A percentile compares a stretch with the other conserved stretches of the same genome.
Conservation (phyloP, 2,888 invertebrate genomes). For the Aricia artaxerxes region DNA sequence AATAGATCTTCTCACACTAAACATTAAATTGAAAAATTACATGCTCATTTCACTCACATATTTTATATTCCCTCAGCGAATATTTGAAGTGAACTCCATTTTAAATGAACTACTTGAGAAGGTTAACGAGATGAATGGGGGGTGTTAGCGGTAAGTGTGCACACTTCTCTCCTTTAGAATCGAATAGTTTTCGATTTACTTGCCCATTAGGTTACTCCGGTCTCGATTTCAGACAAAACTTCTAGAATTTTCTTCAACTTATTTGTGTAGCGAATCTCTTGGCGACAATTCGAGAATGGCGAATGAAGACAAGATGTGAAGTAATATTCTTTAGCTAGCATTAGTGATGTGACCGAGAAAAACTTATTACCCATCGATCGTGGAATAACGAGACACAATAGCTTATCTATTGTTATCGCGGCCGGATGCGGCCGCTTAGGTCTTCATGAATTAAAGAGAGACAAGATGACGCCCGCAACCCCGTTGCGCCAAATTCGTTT, state of each 20-base stretch:
- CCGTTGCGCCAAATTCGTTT: too few relatives aligned
- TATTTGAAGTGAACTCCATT: neutral
- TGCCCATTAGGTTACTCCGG: neutral
- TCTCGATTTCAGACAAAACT: neutral
- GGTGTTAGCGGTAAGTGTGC: constrained; percentile 7
- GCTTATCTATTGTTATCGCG: too few relatives aligned
- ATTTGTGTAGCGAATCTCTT: neutral
- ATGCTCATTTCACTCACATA: neutral
- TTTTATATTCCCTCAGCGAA: neutral
- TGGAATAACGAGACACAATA: too few relatives aligned
- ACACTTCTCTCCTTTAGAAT: constrained; percentile 22
- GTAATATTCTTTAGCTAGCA: neutral
- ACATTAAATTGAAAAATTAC: neutral
- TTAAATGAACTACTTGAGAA: constrained; percentile 21
- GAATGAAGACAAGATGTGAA: neutral
- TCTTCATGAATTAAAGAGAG: too few relatives aligned
- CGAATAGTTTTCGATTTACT: constrained; percentile 18
- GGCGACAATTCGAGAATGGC: neutral
- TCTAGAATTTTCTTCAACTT: neutral
- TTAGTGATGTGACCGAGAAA: neutral
- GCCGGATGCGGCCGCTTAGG: too few relatives aligned
- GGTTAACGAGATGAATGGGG: constrained; percentile 12
- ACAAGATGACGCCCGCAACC: too few relatives aligned
- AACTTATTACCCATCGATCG: too few relatives aligned
- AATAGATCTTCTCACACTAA: neutral